Percentiles rank a stretch among this genome's conserved stretches.
Evolutionary conservation across 2,113 vertebrate genomes (phyloP).

Genomic region (Atrichornis clamosus): DNA sequence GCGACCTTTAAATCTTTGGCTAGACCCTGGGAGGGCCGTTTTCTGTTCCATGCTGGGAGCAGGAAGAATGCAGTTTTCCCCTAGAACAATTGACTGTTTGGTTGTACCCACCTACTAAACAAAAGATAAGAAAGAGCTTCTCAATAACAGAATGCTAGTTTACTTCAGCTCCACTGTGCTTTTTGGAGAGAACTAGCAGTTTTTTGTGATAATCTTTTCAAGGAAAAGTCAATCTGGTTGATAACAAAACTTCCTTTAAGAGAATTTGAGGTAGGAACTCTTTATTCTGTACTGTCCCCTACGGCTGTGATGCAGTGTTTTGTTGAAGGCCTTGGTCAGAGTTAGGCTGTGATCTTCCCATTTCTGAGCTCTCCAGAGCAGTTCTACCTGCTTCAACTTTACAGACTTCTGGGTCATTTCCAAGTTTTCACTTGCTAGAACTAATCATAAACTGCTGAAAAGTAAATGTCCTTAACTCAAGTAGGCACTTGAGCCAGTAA

Average conservation of each 20-base stretch:
- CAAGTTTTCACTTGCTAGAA: background rate
- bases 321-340: background rate
- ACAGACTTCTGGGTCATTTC: background rate
- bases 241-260: background rate
- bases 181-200: conserved; percentile 43
- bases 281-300: background rate
- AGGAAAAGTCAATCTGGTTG: background rate
- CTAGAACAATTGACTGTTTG: conserved; percentile 21
- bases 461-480: background rate
- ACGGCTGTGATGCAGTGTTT: background rate
- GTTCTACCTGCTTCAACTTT: background rate
- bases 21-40: background rate
- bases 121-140: conserved; percentile 68
- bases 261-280: background rate
- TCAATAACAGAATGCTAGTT: conserved; percentile 58
- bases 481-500: background rate
- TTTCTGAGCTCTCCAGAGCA: background rate
- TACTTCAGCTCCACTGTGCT: background rate
- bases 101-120: conserved; percentile 51
- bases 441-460: background rate
- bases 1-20: conserved; percentile 1
- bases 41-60: conserved; percentile 33
- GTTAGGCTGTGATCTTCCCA: background rate
- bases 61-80: conserved; percentile 19
- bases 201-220: conserved; percentile 30